Evolutionary conservation across 1,140 invertebrate genomes (phyloP).

Genomic region (Eriosoma lanigerum): DNA sequence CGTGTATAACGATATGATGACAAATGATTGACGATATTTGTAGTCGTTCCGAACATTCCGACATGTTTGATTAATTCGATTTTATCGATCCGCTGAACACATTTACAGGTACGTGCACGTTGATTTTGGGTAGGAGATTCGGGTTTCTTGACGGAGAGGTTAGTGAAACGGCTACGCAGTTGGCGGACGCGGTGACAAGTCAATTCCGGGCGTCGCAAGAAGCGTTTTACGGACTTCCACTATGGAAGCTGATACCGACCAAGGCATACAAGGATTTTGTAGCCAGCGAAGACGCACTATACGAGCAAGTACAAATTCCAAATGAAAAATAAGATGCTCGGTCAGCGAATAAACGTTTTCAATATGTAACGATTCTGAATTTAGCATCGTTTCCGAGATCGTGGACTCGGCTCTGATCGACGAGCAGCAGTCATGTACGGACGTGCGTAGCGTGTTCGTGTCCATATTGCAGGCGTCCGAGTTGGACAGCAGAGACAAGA

Average conservation of each 20-base stretch:
- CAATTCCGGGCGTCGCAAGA: constrained; percentile 76
- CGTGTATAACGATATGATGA: too few species aligned
- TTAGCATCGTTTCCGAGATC: constrained; percentile 76
- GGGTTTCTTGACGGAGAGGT: constrained; percentile 71
- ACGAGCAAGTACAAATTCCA: constrained; percentile 61
- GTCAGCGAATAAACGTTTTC: constrained; percentile 55
- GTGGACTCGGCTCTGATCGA: constrained; percentile 67
- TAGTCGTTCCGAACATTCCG: too few species aligned
- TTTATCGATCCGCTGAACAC: not conserved
- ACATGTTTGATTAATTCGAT: not conserved
- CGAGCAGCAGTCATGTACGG: constrained; percentile 59
- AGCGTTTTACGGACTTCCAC: constrained; percentile 76
- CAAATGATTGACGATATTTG: not conserved
- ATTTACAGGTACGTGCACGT: constrained; percentile 67
- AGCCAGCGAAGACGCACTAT: constrained; percentile 76
- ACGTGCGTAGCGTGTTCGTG: constrained; percentile 71
- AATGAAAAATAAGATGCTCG: too few species aligned
- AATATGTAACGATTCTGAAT: constrained; percentile 52
- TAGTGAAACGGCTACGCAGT: constrained; percentile 59
- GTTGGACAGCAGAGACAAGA: constrained; percentile 77
- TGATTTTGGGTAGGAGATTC: constrained; percentile 76
- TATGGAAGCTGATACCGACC: constrained; percentile 80
- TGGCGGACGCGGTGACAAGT: constrained; percentile 71
- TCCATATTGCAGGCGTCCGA: constrained; percentile 71
- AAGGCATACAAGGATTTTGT: constrained; percentile 71